Conservation (phyloP, 1,140 invertebrate species). For the Pissodes strobi region DNA sequence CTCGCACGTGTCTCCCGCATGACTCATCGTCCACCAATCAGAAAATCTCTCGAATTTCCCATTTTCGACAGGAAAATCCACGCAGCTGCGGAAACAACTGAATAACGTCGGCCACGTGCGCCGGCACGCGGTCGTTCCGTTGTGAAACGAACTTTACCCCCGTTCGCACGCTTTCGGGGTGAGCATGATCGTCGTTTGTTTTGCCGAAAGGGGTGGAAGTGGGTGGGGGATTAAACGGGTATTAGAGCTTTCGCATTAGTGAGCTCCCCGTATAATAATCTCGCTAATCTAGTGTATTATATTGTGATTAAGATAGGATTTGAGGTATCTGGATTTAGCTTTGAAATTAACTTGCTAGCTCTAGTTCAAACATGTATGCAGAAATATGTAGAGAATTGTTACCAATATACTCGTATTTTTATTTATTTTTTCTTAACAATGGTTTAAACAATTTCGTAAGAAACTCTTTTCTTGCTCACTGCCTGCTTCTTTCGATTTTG, state of each 20-base stretch:
- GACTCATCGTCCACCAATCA: no score
- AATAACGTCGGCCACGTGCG: constrained; percentile 26
- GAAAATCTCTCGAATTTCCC: constrained; percentile 14
- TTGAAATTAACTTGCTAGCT: no score
- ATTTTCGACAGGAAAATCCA: constrained; percentile 30
- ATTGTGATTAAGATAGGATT: constrained; percentile 25
- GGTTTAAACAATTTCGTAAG: no score
- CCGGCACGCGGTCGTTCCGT: constrained; percentile 15
- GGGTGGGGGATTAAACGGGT: constrained; percentile 9
- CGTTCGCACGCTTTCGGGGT: constrained; percentile 20
- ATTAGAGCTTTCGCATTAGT: neutral
- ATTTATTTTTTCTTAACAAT: no score
- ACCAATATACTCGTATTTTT: no score
- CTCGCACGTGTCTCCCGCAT: no score
- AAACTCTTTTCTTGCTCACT: no score
- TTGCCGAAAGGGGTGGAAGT: neutral
- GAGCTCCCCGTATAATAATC: constrained; percentile 6
- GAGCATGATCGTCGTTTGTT: neutral
- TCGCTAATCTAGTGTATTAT: constrained; percentile 18
- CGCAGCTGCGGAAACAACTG: constrained; percentile 33
- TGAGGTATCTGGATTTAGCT: no score
- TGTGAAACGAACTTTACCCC: constrained; percentile 20
- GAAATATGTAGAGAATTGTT: no score
- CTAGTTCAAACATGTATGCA: no score
- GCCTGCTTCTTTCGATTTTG: no score